Conservation (phyloP, 2,888 invertebrate species). For the Leptopilina myrica region DNA sequence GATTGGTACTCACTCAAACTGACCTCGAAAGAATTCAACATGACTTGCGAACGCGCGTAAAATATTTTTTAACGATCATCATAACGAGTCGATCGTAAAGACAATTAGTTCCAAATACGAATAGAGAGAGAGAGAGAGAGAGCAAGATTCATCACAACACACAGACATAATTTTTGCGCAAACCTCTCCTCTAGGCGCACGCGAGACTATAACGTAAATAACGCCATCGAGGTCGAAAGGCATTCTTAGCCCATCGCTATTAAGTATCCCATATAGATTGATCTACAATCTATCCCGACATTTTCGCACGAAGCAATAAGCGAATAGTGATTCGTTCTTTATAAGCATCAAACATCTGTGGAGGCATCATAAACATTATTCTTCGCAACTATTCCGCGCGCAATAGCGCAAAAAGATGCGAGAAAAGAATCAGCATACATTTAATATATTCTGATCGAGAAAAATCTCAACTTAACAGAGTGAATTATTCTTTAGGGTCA, state of each 20-base stretch:
- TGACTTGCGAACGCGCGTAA: conserved; percentile 30
- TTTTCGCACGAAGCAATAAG: conserved; percentile 38
- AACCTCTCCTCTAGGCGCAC: too few species aligned
- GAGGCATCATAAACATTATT: conserved; percentile 28
- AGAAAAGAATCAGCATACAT: conserved; percentile 21
- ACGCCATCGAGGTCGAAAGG: conserved; percentile 36
- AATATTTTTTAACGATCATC: conserved; percentile 37
- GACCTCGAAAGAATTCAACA: conserved; percentile 15
- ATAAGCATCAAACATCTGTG: not conserved
- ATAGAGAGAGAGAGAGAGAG: not conserved
- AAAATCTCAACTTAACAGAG: conserved; percentile 20
- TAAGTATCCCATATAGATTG: conserved; percentile 26
- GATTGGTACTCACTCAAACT: not conserved
- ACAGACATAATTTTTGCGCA: not conserved
- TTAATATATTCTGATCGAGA: conserved; percentile 6
- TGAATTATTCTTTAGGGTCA: conserved; percentile 44
- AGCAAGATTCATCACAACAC: not conserved
- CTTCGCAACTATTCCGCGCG: conserved; percentile 3
- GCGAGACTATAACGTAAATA: conserved; percentile 23
- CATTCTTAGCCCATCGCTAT: conserved; percentile 24
- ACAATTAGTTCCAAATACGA: conserved; percentile 39
- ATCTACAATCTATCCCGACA: conserved; percentile 36
- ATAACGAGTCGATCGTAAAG: conserved; percentile 38
- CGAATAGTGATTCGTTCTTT: conserved; percentile 27
- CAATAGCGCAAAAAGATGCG: not conserved